Base-by-base conservation (phyloP, 2,888 invertebrate species). In the Eristalis pertinax region DNA sequence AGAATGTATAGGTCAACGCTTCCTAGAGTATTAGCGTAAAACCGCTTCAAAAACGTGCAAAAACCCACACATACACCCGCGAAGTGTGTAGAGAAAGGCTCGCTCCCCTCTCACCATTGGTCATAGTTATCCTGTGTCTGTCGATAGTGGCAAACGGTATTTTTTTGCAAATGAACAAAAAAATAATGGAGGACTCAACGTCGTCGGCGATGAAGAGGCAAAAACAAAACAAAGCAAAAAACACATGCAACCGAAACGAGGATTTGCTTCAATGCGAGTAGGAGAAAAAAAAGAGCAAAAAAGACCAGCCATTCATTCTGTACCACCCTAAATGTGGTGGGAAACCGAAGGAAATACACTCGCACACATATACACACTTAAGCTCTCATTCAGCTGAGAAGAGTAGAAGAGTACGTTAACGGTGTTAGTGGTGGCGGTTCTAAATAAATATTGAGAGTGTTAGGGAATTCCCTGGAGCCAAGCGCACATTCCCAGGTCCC, bases 381-480 rank as follows among this genome's bases (percentile, higher is more conserved):
- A 50, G 50, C 50, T 50, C 50, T 50, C 19, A 8, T 19, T 50
- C 50, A 19, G 50, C 50, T 19, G 50, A 32, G 32, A 32, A 32
- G 32, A 32, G 32, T 8, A 32, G 32, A 19, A 8, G 50, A 50
- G 50, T 50, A 50, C 50, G 50, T 50, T 43, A 65, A 58, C 72
- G n/a, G 19, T 41, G 67, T 19, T 50, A 50, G 26, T 68, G 80
- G 74, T 74, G 50, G 68, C 73, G n/a, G n/a, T 38, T 79, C 83
- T 68, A 63, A 74, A 74, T 76, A 83, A 87, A 87, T 84, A 84
- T n/a, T 50, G 50, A 13, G 64, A 72, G 86, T 86, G 86, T 86
- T 70, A 67, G 86, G 79, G 84, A 84, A 87, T 87, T 84, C 84
- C 87, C 87, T 84, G 22, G 76, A 79, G 87, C 82, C 38, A 19